Conservation (phyloP, 2,888 invertebrate species). For the Rhagophthalmus giganteus region DNA sequence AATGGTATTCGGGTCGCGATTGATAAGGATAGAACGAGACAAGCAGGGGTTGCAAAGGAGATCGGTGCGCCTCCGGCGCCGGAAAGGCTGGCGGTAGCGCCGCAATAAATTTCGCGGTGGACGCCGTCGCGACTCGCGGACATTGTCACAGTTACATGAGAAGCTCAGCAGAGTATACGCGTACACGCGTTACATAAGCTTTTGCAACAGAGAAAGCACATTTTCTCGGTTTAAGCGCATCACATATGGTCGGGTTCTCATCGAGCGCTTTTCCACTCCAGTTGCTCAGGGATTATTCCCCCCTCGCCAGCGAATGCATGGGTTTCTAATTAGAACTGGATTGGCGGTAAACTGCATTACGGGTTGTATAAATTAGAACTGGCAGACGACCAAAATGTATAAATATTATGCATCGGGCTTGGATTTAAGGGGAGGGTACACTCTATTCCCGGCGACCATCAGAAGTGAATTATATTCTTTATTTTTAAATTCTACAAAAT, state of each 20-base stretch:
- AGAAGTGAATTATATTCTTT: no score
- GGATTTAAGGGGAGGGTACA: no score
- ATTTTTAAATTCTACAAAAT: no score
- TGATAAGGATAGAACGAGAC: constrained; percentile 26
- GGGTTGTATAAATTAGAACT: constrained; percentile 22
- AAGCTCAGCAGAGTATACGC: constrained; percentile 14
- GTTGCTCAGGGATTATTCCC: constrained; percentile 7
- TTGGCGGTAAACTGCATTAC: constrained; percentile 11
- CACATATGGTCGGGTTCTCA: no score
- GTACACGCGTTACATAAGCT: constrained; percentile 15
- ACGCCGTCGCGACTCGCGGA: constrained; percentile 49
- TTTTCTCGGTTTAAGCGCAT: no score
- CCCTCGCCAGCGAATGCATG: constrained; percentile 3
- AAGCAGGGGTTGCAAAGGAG: constrained; percentile 29
- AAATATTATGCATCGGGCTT: constrained; percentile 28
- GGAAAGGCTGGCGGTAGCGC: constrained; percentile 48
- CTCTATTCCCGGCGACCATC: no score
- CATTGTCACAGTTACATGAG: constrained; percentile 48
- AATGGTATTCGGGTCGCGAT: constrained; percentile 28
- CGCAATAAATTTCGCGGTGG: constrained; percentile 48
- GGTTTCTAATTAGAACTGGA: not conserved
- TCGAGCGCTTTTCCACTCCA: constrained; percentile 18
- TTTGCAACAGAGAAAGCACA: constrained; percentile 10
- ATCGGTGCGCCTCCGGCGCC: constrained; percentile 42
- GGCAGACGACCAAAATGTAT: constrained; percentile 27